Base-by-base conservation (phyloP, 2,888 invertebrate species). In the Eledona agricola region DNA sequence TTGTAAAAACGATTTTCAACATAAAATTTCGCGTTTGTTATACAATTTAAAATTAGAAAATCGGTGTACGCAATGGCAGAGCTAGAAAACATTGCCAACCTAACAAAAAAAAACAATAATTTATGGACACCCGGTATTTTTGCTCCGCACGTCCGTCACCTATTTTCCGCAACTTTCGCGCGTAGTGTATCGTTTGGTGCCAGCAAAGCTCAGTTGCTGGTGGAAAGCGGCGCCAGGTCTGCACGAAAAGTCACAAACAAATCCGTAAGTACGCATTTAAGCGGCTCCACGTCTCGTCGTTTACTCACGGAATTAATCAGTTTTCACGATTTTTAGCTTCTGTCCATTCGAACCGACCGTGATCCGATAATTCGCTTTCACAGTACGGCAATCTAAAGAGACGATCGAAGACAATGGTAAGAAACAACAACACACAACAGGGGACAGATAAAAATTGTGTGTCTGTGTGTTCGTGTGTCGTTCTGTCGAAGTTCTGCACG, bases 351-450 rank as follows among this genome's bases (percentile, higher is more conserved):
- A 63, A 62, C 69, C 70, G 61, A 76, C 62, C 51, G 72, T 75
- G 63, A 76, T 69, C 67, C 72, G 65, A 69, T 74, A 76, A 63
- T 72, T 72, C 59, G 75, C 72, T 71, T 72, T 75, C 64, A 76
- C 67, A 56, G 63, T 66, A 55, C 74, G 73, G 62, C 72, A 69
- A 70, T 75, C 76, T 76, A 42, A 20, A 42, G 29, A n/a, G 11
- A 23, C 40, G 40, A 40, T 26, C 40, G 28, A 40, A 22, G 12
- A 23, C 13, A 11, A 37, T n/a, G 15, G 23, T 16, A 38, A 40
- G 17, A 28, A 17, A 11, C 2, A 1, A 28, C 4, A 17, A 25
- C 6, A n/a, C n/a, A 17, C 25, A 15, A 4, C 16, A 23, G 29
- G 7, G 16, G 11, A 37, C 6, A 15, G 5, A 22, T 3, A 25